phyloP scores from a whole-genome alignment of 2,113 vertebrate species.

The Labeo catla region DNA sequence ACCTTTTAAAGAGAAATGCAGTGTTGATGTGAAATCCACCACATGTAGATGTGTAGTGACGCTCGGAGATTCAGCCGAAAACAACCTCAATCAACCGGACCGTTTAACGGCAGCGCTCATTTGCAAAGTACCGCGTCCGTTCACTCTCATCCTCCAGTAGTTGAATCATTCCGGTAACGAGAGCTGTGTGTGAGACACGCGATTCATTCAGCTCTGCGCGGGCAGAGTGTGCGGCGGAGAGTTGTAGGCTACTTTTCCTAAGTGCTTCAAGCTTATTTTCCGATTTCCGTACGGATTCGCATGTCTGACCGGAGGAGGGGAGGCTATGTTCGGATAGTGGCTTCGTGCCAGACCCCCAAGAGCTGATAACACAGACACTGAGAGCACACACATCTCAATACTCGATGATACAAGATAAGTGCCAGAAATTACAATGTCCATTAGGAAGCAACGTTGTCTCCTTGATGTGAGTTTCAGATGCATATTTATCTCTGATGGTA shows the following conservation, averaged over 20 bases:
- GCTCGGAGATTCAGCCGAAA: background rate
- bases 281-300: conserved; percentile 43
- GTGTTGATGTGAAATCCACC: background rate
- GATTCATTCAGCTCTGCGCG: background rate
- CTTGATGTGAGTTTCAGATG: background rate
- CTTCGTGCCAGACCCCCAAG: background rate
- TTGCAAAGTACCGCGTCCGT: conserved; percentile 28
- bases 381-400: background rate
- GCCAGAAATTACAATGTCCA: background rate
- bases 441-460: background rate
- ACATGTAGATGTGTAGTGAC: background rate
- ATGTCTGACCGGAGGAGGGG: conserved; percentile 38
- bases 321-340: conserved; percentile 14
- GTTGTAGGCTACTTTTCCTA: conserved; percentile 27
- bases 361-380: background rate
- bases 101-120: conserved; percentile 7
- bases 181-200: conserved; percentile 3
- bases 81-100: background rate
- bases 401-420: background rate
- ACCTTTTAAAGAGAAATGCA: conserved; percentile 19
- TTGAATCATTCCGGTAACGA: background rate
- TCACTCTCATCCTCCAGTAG: conserved; percentile 14
- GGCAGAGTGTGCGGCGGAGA: background rate
- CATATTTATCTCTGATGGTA: background rate
- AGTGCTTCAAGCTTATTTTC: conserved; percentile 30